Percentiles rank a stretch among this genome's conserved stretches.
These are phyloP conservation scores for Channa maculata DNA, from an alignment of 2,113 vertebrate genomes.

Conservation along the genomic window DNA sequence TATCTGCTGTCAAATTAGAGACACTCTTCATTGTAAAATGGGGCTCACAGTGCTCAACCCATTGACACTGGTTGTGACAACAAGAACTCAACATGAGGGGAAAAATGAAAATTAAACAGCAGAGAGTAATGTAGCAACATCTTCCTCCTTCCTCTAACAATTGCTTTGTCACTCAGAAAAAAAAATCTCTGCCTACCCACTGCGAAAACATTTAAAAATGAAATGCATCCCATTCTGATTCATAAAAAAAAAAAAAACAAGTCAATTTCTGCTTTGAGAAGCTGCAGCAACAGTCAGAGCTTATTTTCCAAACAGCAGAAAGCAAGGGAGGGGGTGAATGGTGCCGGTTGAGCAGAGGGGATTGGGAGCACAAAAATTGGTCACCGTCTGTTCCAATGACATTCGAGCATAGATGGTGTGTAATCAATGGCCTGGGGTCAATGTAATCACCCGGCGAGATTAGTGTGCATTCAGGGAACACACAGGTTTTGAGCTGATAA, in stretches of 20 bases:
- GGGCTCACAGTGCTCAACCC: constrained; percentile 8
- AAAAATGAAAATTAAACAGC: constrained; percentile 31
- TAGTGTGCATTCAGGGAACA: constrained; percentile 67
- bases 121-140: constrained; percentile 31
- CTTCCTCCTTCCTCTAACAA: constrained; percentile 7
- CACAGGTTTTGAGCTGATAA: constrained; percentile 70
- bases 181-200: background rate
- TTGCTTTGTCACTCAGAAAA: constrained; percentile 30
- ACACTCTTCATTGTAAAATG: constrained; percentile 9
- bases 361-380: constrained; percentile 58
- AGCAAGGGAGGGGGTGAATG: constrained; percentile 34
- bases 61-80: constrained; percentile 42
- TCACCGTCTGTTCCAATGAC: constrained; percentile 60
- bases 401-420: constrained; percentile 55
- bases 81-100: constrained; percentile 19
- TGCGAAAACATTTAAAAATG: constrained; percentile 7
- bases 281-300: constrained; percentile 25
- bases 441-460: constrained; percentile 72
- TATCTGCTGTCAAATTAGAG: constrained; percentile 28
- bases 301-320: constrained; percentile 44
- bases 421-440: constrained; percentile 78
- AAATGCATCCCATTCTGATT: constrained; percentile 17
- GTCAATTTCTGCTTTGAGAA: constrained; percentile 19
- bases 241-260: constrained; percentile 40
- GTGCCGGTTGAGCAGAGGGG: constrained; percentile 24